Evolutionary conservation across 2,888 invertebrate species (phyloP).

Genomic region (Pammene fasciana): DNA sequence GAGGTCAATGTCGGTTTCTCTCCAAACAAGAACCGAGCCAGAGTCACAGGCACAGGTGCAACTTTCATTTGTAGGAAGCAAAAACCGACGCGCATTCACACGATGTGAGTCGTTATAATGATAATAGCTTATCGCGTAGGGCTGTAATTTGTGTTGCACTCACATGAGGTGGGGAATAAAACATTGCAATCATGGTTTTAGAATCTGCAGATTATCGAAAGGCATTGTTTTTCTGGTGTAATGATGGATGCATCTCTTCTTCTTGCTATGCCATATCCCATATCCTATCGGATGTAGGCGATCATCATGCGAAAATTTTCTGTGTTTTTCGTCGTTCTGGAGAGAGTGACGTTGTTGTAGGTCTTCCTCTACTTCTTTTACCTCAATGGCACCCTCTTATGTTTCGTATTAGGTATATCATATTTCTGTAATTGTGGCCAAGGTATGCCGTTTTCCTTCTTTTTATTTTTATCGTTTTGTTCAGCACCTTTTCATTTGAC

Average conservation of each 20-base stretch:
- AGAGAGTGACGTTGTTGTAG: too few species aligned
- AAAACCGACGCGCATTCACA: conserved; percentile 76
- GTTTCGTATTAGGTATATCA: too few species aligned
- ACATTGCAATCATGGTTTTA: conserved; percentile 10
- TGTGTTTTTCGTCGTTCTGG: too few species aligned
- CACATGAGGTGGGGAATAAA: conserved; percentile 4
- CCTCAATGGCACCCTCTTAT: too few species aligned
- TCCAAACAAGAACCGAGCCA: conserved; percentile 60
- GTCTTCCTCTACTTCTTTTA: too few species aligned
- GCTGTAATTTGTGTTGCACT: conserved; percentile 30
- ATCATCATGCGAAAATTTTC: too few species aligned
- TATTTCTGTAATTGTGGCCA: too few species aligned
- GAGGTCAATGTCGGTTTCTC: conserved; percentile 78
- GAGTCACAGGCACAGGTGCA: conserved; percentile 73
- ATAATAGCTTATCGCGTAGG: conserved; percentile 34
- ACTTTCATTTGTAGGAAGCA: conserved; percentile 80
- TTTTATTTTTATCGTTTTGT: too few species aligned
- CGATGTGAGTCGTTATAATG: conserved; percentile 54
- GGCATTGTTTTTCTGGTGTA: conserved; percentile 7
- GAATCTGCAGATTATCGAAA: conserved; percentile 12
- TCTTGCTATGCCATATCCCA: too few species aligned
- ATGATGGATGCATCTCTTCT: not conserved
- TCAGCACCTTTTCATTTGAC: too few species aligned
- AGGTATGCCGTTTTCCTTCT: too few species aligned
- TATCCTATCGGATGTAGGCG: too few species aligned